Base-by-base conservation (phyloP, 2,797 vertebrate genomes). In the Platyrinchus mystaceus region DNA sequence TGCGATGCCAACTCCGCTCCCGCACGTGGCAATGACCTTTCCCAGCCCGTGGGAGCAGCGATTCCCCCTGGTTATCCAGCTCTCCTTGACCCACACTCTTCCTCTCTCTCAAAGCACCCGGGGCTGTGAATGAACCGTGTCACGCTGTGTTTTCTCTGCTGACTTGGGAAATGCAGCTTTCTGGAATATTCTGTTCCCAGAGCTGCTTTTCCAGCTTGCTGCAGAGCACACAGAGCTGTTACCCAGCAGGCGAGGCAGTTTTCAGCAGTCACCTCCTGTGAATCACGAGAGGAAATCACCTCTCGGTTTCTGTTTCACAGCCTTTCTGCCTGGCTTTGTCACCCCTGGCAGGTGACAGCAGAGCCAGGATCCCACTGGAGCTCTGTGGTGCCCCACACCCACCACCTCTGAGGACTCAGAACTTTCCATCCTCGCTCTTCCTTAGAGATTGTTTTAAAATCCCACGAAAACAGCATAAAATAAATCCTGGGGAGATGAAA, bases 71-170 rank as follows among this genome's bases (percentile, higher is more conserved):
- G 7, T 17, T 15, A 46, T 4, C 78, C 75, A 1, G 22, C 21
- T 23, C 58, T 26, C 30, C 70, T 50, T 34, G 79, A 79, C 75
- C 87, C 8, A 1, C 16, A 7, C 78, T 21, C 15, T 0, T 37
- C 43, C 46, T 39, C 46, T 23, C 69, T 28, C 41, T 12, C 44
- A 1, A 8, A 8, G 62, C 4, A 12, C 37, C 32, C 4, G 0
- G 49, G 37, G 39, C 66, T 3, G 3, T 3, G 9, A 21, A 3
- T 2, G 52, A 6, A 0, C 34, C 0, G 2, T 1, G 15, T 7
- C 79, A 6, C 2, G 0, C 32, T 2, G 22, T 23, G 34, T 14
- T 23, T 4, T 36, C 41, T 28, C n/a, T 0, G 4, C 78, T 50
- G 34, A 1, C 59, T 3, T 32, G 20, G 58, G 27, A 67, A 30